Base-by-base conservation (phyloP, 2,888 invertebrate genomes). In the Xestia rhomboidea region DNA sequence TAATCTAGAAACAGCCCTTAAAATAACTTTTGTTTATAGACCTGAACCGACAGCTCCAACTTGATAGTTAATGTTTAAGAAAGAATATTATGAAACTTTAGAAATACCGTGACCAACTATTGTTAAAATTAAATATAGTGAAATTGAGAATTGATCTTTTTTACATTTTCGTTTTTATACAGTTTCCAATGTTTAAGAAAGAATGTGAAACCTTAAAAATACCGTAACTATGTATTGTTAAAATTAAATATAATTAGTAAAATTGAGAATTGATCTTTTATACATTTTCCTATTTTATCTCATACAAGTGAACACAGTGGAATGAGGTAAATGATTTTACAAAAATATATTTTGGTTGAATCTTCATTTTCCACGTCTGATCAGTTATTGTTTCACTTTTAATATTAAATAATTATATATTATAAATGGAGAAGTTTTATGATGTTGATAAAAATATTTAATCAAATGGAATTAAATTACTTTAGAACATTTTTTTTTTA, bases 281-380 rank as follows among this genome's bases (percentile, higher is more conserved):
- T 41, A 41, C 41, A 11, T 41, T 79, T 76, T 60, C 24, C 13
- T 89, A 77, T 77, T 51, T 44, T 72, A 76, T 88, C 87, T 88
- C 77, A 87, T 89, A 93, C 94, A 94, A 92, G 89, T 95, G 95
- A 95, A 95, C 95, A 95, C 93, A 90, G 85, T 80, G 81, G 80
- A 73, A 80, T 68, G 87, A 94, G 95, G 96, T 95, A 95, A 93
- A 79, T 84, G 80, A 68, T 63, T 71, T 86, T 77, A 27, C 68
- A 73, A 83, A 49, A 67, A 77, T 73, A 69, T 63, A 80, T 57
- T 62, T 54, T 73, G 62, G 24, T 77, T 74, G 68, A 92, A 93
- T 93, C 93, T 95, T 95, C 95, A 95, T 95, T 94, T 93, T 95
- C 93, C 91, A 87, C 82, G 62, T 83, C 79, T 78, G 76, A 82